phyloP scores from a whole-genome alignment of 2,888 invertebrate genomes.

The Polydrusus tereticollis region DNA sequence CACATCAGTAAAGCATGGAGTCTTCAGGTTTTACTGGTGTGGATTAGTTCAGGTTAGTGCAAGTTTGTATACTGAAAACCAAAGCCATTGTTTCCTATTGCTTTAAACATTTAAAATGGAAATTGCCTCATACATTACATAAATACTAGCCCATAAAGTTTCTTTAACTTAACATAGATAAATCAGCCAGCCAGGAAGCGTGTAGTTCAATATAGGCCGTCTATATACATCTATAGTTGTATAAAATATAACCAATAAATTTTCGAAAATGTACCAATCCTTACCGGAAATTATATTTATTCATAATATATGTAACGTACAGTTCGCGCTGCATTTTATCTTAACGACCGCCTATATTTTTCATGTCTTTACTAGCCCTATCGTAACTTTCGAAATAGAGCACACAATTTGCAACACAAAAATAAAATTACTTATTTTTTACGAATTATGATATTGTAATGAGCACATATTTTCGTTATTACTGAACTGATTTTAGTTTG shows the following conservation, averaged over 20 bases:
- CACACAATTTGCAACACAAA: not conserved
- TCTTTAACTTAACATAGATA: not conserved
- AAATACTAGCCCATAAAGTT: too few relatives aligned
- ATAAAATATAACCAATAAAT: conserved; percentile 24
- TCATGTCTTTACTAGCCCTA: not conserved
- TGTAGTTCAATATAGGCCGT: not conserved
- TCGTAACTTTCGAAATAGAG: not conserved
- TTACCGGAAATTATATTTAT: conserved; percentile 29
- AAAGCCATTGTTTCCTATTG: too few relatives aligned
- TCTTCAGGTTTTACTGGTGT: too few relatives aligned
- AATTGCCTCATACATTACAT: too few relatives aligned
- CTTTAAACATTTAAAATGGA: too few relatives aligned
- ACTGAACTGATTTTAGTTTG: too few relatives aligned
- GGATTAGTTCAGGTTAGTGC: too few relatives aligned
- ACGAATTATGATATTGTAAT: too few relatives aligned
- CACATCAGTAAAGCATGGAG: too few relatives aligned
- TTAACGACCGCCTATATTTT: conserved; percentile 28
- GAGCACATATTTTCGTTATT: too few relatives aligned
- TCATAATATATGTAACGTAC: conserved; percentile 21
- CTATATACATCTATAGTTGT: not conserved
- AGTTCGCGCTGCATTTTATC: conserved; percentile 25
- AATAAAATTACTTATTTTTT: not conserved
- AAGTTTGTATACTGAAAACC: too few relatives aligned
- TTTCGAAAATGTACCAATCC: conserved; percentile 10
- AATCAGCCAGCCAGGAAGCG: too few relatives aligned